Conservation (phyloP, 1,140 invertebrate genomes). For the Ceratina australensis region DNA sequence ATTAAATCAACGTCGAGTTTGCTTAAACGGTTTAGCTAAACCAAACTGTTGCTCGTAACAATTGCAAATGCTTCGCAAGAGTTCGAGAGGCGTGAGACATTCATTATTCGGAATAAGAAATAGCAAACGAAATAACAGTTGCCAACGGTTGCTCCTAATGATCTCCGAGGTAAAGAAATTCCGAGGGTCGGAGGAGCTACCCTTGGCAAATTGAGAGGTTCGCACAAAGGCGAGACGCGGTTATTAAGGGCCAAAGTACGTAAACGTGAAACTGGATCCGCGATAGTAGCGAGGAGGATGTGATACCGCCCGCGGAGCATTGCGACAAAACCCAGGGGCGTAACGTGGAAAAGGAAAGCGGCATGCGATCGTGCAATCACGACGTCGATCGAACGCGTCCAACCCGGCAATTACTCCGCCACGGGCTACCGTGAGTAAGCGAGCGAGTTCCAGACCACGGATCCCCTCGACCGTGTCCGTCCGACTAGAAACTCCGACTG, state of each 20-base stretch:
- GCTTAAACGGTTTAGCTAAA: neutral
- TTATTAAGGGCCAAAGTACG: neutral
- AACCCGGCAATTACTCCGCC: constrained; percentile 49
- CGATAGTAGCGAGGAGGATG: constrained; percentile 2
- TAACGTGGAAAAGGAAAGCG: constrained; percentile 52
- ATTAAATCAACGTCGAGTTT: neutral
- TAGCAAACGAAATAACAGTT: neutral
- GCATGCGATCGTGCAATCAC: constrained; percentile 56
- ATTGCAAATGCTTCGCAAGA: too few relatives aligned
- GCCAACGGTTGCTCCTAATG: neutral
- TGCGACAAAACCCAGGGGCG: constrained; percentile 47
- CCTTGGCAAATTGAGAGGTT: neutral
- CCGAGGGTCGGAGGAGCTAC: neutral
- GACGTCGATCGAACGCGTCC: constrained; percentile 58
- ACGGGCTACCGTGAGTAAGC: constrained; percentile 37
- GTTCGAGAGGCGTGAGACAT: neutral
- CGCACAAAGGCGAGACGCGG: neutral
- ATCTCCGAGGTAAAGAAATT: neutral
- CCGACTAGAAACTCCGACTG: constrained; percentile 49
- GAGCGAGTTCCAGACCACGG: neutral
- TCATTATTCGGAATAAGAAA: too few relatives aligned
- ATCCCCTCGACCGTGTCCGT: constrained; percentile 54
- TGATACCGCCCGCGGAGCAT: constrained; percentile 33
- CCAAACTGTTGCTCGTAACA: neutral
- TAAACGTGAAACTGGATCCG: constrained; percentile 4